These are phyloP conservation scores for Zoanthus gigantus DNA, from an alignment of 92 coral and sea anemone genomes.

Conservation along the genomic window DNA sequence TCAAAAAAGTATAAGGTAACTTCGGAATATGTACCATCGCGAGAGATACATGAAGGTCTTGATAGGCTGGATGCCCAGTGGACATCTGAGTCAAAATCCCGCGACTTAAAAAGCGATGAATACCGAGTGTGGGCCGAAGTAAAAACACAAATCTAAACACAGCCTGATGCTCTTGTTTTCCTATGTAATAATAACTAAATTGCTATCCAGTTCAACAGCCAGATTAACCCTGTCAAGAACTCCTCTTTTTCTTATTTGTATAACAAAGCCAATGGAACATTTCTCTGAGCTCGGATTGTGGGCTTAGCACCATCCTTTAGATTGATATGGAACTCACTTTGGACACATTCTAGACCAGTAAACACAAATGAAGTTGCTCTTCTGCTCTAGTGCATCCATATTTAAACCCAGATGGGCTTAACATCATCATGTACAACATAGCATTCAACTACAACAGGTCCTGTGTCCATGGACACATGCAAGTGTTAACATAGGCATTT, in stretches of 20 bases:
- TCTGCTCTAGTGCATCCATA: conserved; percentile 34
- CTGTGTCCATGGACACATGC: no score
- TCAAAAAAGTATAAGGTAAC: no score
- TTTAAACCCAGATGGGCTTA: neutral
- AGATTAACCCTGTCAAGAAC: conserved; percentile 37
- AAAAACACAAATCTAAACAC: no score
- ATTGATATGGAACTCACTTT: conserved; percentile 49
- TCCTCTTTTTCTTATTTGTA: conserved; percentile 43
- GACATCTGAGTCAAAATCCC: no score
- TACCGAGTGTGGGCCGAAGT: no score
- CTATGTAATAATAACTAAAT: conserved; percentile 37
- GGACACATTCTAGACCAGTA: conserved; percentile 53
- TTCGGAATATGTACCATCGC: no score
- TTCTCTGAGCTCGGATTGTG: conserved; percentile 58
- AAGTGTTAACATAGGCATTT: no score
- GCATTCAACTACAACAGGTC: no score
- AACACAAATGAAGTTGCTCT: conserved; percentile 31
- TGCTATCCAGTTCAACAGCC: conserved; percentile 45
- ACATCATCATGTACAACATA: no score
- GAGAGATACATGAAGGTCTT: no score
- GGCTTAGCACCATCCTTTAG: conserved; percentile 42
- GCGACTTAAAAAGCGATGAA: no score
- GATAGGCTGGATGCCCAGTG: no score
- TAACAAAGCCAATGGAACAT: conserved; percentile 46
- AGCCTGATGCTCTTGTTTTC: neutral